Conservation (phyloP, 2,113 vertebrate genomes). For the Lepus timidus region DNA sequence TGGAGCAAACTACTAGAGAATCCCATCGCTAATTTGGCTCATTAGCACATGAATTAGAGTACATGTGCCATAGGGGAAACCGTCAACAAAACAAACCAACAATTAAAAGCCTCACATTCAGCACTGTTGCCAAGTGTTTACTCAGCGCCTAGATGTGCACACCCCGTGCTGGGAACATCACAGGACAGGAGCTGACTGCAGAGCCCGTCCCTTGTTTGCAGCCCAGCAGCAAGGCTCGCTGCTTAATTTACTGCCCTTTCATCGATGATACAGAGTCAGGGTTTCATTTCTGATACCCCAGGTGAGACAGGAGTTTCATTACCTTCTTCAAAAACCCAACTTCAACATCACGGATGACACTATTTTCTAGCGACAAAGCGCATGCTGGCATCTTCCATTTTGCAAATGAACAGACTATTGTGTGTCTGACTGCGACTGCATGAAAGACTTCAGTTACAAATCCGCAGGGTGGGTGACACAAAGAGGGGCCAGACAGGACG, state of each 20-base stretch:
- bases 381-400: not conserved
- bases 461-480: accelerated
- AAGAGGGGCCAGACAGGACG: accelerated
- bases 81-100: not conserved
- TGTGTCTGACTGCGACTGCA: not conserved
- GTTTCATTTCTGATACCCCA: not conserved
- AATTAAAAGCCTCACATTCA: not conserved
- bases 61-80: not conserved
- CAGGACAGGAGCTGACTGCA: too few species aligned
- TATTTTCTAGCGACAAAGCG: too few species aligned
- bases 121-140: accelerated
- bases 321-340: not conserved
- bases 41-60: not conserved
- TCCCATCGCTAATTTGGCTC: not conserved
- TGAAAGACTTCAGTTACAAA: not conserved
- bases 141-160: accelerated
- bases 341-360: too few species aligned
- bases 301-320: not conserved
- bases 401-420: not conserved
- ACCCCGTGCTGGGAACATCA: accelerated
- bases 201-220: not conserved
- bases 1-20: not conserved
- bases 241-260: not conserved
- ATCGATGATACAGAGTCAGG: not conserved
- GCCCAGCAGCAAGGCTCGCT: accelerated